A percentile compares a stretch with the other conserved stretches of the same genome.
Conservation (phyloP, 2,888 invertebrate species). For the Macrophya alboannulata region DNA sequence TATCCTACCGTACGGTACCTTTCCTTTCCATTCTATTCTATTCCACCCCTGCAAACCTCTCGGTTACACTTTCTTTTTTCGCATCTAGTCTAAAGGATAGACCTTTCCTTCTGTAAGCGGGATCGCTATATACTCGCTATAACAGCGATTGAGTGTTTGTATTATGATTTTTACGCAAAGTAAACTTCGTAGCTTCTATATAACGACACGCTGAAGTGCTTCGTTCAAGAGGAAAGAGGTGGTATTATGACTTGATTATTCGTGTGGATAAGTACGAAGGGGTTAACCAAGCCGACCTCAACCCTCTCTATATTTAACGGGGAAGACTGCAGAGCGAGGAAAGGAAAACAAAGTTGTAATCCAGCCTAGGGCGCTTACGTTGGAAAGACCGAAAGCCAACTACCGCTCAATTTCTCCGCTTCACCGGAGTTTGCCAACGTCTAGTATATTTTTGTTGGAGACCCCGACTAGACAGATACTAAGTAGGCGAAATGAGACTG, state of each 20-base stretch:
- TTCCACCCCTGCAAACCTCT: constrained; percentile 45
- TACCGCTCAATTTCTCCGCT: constrained; percentile 69
- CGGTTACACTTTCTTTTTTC: constrained; percentile 20
- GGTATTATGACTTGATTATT: constrained; percentile 53
- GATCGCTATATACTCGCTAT: constrained; percentile 5
- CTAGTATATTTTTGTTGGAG: constrained; percentile 33
- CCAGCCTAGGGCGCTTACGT: constrained; percentile 68
- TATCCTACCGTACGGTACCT: constrained; percentile 40
- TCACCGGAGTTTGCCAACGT: constrained; percentile 57
- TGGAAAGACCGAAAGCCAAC: constrained; percentile 60
- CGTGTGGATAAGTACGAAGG: constrained; percentile 50
- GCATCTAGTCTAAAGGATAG: constrained; percentile 2
- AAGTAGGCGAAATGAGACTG: constrained; percentile 48
- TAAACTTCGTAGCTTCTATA: background rate
- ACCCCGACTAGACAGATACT: constrained; percentile 46
- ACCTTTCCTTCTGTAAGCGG: constrained; percentile 5
- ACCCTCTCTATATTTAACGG: constrained; percentile 45
- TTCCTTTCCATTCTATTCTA: constrained; percentile 50
- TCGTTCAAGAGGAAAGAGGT: background rate
- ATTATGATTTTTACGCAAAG: constrained; percentile 34
- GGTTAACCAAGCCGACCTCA: constrained; percentile 39
- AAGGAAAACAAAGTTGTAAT: constrained; percentile 72
- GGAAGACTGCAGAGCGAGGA: constrained; percentile 41
- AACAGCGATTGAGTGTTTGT: constrained; percentile 37
- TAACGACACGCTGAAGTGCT: background rate